These are phyloP conservation scores for Apamea crenata DNA, from an alignment of 2,888 invertebrate genomes.

Conservation along the genomic window DNA sequence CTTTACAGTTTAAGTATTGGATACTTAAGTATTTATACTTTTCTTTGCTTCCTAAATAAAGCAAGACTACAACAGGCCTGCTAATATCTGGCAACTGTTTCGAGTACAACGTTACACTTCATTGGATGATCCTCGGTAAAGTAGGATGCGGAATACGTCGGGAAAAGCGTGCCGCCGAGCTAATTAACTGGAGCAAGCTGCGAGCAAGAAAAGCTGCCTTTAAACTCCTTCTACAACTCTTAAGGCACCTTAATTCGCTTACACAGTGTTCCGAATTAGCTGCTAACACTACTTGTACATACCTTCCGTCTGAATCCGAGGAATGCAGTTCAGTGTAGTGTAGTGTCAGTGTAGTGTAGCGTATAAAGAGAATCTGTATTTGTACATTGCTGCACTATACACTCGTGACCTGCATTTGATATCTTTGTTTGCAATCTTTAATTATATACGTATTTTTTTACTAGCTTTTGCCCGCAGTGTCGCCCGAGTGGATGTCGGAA, in stretches of 20 bases:
- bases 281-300: slow-evolving; percentile 52
- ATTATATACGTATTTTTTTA: slow-evolving; percentile 28
- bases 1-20: neutral
- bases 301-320: slow-evolving; percentile 30
- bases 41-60: slow-evolving; percentile 5
- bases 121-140: slow-evolving; percentile 65
- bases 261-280: slow-evolving; percentile 60
- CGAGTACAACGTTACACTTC: slow-evolving; percentile 53
- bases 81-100: slow-evolving; percentile 50
- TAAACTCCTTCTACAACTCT: slow-evolving; percentile 71
- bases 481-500: neutral
- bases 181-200: slow-evolving; percentile 74
- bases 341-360: slow-evolving; percentile 21
- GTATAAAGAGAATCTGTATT: slow-evolving; percentile 38
- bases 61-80: slow-evolving; percentile 15
- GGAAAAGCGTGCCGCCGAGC: slow-evolving; percentile 70
- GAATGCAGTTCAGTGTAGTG: slow-evolving; percentile 37
- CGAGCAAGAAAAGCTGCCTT: slow-evolving; percentile 69
- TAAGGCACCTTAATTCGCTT: slow-evolving; percentile 72
- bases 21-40: neutral
- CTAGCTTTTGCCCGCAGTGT: neutral
- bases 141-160: slow-evolving; percentile 59
- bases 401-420: slow-evolving; percentile 54
- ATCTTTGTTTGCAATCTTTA: slow-evolving; percentile 45
- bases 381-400: slow-evolving; percentile 16